phyloP scores from a whole-genome alignment of 1,140 invertebrate species.

The Oppia nitens region DNA sequence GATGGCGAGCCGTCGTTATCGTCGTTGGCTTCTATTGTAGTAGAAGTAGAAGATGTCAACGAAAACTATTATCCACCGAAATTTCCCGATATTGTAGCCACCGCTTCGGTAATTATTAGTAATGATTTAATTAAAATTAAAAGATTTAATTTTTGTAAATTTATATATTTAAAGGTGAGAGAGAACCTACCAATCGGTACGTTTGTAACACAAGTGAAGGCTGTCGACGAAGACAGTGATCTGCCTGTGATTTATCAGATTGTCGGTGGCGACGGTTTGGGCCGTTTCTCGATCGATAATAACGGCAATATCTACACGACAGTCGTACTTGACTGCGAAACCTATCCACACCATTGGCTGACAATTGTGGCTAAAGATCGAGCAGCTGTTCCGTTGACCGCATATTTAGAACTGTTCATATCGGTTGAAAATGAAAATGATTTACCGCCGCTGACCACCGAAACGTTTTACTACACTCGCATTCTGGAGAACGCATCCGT shows the following conservation, averaged over 20 bases:
- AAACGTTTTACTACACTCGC: constrained; percentile 64
- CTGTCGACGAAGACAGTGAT: constrained; percentile 58
- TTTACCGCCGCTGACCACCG: constrained; percentile 67
- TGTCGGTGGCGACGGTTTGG: constrained; percentile 68
- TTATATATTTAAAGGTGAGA: constrained; percentile 30
- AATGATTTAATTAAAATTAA: not conserved
- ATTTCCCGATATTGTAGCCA: constrained; percentile 61
- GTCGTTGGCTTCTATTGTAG: constrained; percentile 13
- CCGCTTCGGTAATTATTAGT: constrained; percentile 15
- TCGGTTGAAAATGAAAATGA: constrained; percentile 80
- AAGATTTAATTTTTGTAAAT: not conserved
- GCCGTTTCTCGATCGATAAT: constrained; percentile 73
- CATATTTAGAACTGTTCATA: constrained; percentile 70
- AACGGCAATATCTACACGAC: constrained; percentile 71
- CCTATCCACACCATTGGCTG: constrained; percentile 71
- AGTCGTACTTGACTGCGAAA: constrained; percentile 69
- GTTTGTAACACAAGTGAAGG: constrained; percentile 53
- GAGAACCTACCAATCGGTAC: constrained; percentile 58
- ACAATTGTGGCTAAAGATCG: constrained; percentile 79
- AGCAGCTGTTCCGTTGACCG: constrained; percentile 63
- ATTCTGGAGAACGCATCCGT: constrained; percentile 64
- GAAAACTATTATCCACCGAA: constrained; percentile 46
- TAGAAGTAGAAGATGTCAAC: constrained; percentile 23
- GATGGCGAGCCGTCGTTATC: constrained; percentile 18
- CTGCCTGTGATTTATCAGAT: constrained; percentile 68